A percentile compares a stretch with the other conserved stretches of the same genome.
phyloP scores from a whole-genome alignment of 30 jellyfish, hydroid and myxozoan species.

The Hydractinia echinata region DNA sequence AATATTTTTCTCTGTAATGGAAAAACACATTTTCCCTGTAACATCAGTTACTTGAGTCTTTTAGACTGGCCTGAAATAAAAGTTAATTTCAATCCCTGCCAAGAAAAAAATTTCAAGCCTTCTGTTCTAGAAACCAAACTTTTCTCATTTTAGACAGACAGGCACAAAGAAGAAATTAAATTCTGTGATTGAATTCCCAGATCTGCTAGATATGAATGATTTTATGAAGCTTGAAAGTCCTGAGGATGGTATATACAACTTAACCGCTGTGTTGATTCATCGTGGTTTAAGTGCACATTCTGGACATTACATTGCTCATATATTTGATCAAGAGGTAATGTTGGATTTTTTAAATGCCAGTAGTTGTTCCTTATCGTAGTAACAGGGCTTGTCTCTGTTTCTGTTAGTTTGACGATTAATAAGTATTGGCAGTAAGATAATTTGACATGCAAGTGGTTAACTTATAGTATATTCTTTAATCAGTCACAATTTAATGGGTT shows the following conservation, averaged over 20 bases:
- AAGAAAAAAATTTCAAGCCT: too few relatives aligned
- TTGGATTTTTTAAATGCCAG: neutral
- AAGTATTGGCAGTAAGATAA: neutral
- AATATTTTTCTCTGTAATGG: too few relatives aligned
- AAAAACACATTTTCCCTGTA: too few relatives aligned
- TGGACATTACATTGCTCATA: slow-evolving; percentile 95
- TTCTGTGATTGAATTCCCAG: slow-evolving; percentile 61
- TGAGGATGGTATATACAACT: slow-evolving; percentile 57
- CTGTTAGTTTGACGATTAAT: neutral
- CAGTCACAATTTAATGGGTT: neutral
- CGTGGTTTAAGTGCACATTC: slow-evolving; percentile 85
- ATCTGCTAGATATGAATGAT: slow-evolving; percentile 75
- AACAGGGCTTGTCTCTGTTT: neutral
- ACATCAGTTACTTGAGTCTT: too few relatives aligned
- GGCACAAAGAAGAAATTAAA: slow-evolving; percentile 71
- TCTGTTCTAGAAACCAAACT: too few relatives aligned
- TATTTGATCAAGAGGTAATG: slow-evolving; percentile 71
- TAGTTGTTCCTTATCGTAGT: neutral
- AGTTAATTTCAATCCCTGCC: too few relatives aligned
- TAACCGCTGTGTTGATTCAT: slow-evolving; percentile 84
- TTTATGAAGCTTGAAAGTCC: slow-evolving; percentile 44
- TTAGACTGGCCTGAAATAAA: too few relatives aligned
- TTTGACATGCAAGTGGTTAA: neutral
- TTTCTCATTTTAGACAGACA: slow-evolving; percentile 42
- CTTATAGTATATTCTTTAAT: neutral